Base-by-base conservation (phyloP, 2,888 invertebrate genomes). In the Lapara coniferarum region DNA sequence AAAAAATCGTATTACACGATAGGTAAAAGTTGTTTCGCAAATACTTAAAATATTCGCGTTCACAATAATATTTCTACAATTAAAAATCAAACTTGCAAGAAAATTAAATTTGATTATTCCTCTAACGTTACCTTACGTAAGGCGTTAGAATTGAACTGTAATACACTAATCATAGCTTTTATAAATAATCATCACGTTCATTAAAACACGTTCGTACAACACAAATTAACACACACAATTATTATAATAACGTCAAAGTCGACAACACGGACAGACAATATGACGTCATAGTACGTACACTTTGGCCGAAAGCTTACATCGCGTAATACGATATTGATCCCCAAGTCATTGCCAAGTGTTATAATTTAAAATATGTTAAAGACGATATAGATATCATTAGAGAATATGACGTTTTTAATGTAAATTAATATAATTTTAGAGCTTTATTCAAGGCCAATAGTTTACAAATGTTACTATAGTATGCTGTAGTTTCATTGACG, bases 291-390 rank as follows among this genome's bases (percentile, higher is more conserved):
- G 57, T 56, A 69, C 68, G 58, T 52, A 75, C 74, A 81, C 75
- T 75, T 66, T 67, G 73, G 78, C 79, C 71, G 68, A 52, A 80
- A 78, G 78, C 78, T 75, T 72, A 79, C 77, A 78, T 71, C 57
- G 77, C 76, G 73, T 75, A 69, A 46, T 49, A 37, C 13, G 30
- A 51, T 71, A 72, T 70, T 37, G 69, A 78, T 77, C 78, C 80
- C 83, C 77, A 77, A 78, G 79, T 80, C 82, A 83, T 79, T 58
- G 66, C 25, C 56, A n/a, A 16, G 53, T 59, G 19, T 10, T 46
- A 70, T 71, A 59, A 59, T 59, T 59, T 59, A 37, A 49, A 30
- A 53, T 7, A 55, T 55, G 55, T 19, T 37, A 37, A 37, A 37
- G 37, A 6, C 37, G 37, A 37, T 37, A 4, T 37, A 37, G 5